Evolutionary conservation across 2,888 invertebrate species (phyloP), one percentile per base, ranked within the genome.

Genomic region (Nemapogon koenigi): DNA sequence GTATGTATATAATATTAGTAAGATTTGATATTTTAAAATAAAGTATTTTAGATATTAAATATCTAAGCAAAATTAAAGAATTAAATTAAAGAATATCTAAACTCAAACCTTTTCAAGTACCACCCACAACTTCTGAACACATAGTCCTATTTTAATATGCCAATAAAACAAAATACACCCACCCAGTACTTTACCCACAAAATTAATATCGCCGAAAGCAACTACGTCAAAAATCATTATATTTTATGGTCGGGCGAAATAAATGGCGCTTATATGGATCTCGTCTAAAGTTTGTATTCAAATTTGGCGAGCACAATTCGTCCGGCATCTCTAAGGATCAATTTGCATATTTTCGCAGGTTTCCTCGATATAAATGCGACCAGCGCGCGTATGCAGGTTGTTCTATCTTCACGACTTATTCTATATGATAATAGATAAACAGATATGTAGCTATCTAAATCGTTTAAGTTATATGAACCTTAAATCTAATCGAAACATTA

Each of bases 341-440:
- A 78, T 78, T 76, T 78, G 70, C 76, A 78, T 78, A 76, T 75
- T 71, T 73, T 73, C 71, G 67, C 72, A 72, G 73, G 75, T 73
- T 72, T 68, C 68, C 59, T 54, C 63, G 62, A 62, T 67, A 63
- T n/a, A n/a, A n/a, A n/a, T n/a, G n/a, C n/a, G n/a, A n/a, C n/a
- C n/a, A n/a, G n/a, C n/a, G n/a, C n/a, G n/a, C n/a, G n/a, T n/a
- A n/a, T n/a, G n/a, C n/a, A n/a, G n/a, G n/a, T n/a, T n/a, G n/a
- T n/a, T n/a, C n/a, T n/a, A n/a, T n/a, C n/a, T n/a, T n/a, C n/a
- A n/a, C n/a, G n/a, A n/a, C n/a, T n/a, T n/a, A n/a, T n/a, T n/a
- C n/a, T n/a, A n/a, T n/a, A n/a, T n/a, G n/a, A n/a, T n/a, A n/a
- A n/a, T n/a, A n/a, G n/a, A n/a, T n/a, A n/a, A n/a, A n/a, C n/a